Evolutionary conservation across 1,140 invertebrate genomes (phyloP).

Genomic region (Diplogasteroides magnus): DNA sequence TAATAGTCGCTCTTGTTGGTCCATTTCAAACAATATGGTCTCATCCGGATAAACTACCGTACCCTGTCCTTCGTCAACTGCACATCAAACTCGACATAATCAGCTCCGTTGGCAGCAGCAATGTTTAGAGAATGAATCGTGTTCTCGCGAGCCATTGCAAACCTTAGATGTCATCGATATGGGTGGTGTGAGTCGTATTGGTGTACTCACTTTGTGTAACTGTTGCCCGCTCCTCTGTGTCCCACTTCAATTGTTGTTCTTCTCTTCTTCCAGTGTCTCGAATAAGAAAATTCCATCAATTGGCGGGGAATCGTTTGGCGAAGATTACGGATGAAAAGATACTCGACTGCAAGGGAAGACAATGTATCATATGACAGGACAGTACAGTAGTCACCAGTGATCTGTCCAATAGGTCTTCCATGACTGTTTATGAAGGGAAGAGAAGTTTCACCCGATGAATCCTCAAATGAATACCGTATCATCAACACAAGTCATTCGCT

Average conservation of each 20-base stretch:
- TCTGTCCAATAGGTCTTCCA: constrained; percentile 49
- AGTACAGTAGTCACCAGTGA: constrained; percentile 27
- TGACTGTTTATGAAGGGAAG: constrained; percentile 44
- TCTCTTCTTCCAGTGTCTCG: constrained; percentile 54
- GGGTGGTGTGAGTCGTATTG: not conserved
- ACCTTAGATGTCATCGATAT: constrained; percentile 25
- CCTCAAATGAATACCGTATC: constrained; percentile 5
- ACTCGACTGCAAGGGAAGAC: constrained; percentile 27
- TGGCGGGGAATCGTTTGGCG: constrained; percentile 22
- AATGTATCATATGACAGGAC: not conserved
- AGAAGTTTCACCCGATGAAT: constrained; percentile 47
- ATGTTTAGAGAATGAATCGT: constrained; percentile 50
- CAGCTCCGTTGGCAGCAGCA: constrained; percentile 51
- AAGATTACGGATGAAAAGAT: constrained; percentile 47
- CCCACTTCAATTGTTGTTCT: constrained; percentile 47
- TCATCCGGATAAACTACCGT: no score
- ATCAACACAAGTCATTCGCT: not conserved
- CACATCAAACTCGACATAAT: constrained; percentile 55
- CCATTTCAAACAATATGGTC: no score
- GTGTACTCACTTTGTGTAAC: constrained; percentile 50
- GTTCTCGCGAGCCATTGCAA: constrained; percentile 50
- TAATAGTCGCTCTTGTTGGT: no score
- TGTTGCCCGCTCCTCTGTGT: constrained; percentile 53
- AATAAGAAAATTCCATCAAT: constrained; percentile 40
- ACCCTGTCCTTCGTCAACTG: constrained; percentile 53